Percentiles rank a stretch among this genome's conserved stretches.
phyloP scores from a whole-genome alignment of 1,140 invertebrate species.

The Eriosoma lanigerum region DNA sequence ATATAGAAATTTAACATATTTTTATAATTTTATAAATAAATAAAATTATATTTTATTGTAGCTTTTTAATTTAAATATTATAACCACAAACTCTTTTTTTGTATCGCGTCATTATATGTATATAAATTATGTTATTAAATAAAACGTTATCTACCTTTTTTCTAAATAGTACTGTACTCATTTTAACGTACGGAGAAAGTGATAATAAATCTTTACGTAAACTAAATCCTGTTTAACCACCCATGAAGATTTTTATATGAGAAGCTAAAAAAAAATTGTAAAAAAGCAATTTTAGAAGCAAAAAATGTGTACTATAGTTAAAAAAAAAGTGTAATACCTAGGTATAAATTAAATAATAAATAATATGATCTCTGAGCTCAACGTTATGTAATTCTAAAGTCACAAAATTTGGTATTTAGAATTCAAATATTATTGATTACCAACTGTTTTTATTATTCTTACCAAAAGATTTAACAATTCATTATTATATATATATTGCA shows the following conservation, averaged over 20 bases:
- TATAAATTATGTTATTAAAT: too few species aligned
- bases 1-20: too few species aligned
- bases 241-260: constrained; percentile 5
- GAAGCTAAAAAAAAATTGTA: background rate
- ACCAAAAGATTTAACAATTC: too few species aligned
- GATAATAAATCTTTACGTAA: constrained; percentile 34
- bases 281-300: background rate
- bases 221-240: background rate
- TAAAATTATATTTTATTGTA: too few species aligned
- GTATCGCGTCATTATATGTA: too few species aligned
- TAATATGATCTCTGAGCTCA: background rate
- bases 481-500: too few species aligned
- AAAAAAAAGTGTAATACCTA: background rate
- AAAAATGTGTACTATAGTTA: background rate
- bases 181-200: constrained; percentile 12
- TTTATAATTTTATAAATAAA: too few species aligned
- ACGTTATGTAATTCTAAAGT: background rate
- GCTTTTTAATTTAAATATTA: too few species aligned
- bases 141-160: background rate
- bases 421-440: too few species aligned
- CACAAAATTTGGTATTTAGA: background rate
- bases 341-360: too few species aligned
- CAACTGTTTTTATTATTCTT: too few species aligned
- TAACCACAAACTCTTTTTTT: too few species aligned
- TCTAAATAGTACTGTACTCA: background rate